These are phyloP conservation scores for Threskiornis aethiopicus DNA, from an alignment of 2,797 vertebrate species.

Conservation along the genomic window DNA sequence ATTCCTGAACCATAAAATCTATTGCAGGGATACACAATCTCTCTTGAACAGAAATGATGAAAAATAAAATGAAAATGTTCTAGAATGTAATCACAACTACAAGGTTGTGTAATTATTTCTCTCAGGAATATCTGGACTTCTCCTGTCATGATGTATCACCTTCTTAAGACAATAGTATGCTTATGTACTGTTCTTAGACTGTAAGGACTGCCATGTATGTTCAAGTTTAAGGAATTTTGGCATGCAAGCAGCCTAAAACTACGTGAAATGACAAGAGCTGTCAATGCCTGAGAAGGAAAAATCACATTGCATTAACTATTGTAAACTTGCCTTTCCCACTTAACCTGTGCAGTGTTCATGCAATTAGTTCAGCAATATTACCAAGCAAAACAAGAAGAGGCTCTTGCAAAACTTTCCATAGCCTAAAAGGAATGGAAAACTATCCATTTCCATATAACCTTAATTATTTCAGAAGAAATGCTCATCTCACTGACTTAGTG, in stretches of 20 bases:
- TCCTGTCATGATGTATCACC: not conserved
- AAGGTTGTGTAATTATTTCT: not conserved
- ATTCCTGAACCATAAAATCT: not conserved
- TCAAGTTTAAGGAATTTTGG: not conserved
- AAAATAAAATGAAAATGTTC: not conserved
- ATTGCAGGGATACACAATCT: not conserved
- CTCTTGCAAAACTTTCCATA: not conserved
- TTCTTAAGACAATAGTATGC: not conserved
- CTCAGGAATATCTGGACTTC: not conserved
- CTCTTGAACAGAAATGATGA: not conserved
- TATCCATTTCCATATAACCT: not conserved
- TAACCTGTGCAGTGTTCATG: not conserved
- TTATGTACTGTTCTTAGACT: not conserved
- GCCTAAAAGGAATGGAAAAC: not conserved
- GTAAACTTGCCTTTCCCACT: not conserved
- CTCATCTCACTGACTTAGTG: not conserved
- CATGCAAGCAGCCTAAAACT: not conserved
- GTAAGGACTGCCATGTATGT: not conserved
- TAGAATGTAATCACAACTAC: not conserved
- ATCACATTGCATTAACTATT: not conserved
- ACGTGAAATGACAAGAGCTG: not conserved
- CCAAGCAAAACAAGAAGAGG: not conserved
- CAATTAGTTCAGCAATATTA: not conserved
- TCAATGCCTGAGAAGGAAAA: not conserved
- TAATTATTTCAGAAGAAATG: not conserved